phyloP scores from a whole-genome alignment of 2,797 vertebrate species.

The Sebastes minor region DNA sequence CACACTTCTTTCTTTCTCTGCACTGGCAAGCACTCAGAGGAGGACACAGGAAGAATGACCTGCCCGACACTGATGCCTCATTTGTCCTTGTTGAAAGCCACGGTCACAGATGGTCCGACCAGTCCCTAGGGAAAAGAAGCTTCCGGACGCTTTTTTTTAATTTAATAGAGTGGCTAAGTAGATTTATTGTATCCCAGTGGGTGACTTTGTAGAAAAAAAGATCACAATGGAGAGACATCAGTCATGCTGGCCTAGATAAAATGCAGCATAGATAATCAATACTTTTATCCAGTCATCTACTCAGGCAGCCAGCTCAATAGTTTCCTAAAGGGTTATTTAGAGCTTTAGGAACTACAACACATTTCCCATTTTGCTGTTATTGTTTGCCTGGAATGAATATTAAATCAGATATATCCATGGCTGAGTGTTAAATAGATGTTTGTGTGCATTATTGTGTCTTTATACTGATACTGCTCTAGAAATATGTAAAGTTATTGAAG shows the following conservation, averaged over 20 bases:
- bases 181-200: slow-evolving; percentile 48
- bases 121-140: slow-evolving; percentile 47
- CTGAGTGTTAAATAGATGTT: neutral
- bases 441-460: neutral
- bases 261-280: slow-evolving; percentile 40
- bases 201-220: slow-evolving; percentile 7
- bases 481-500: neutral
- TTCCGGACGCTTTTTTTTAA: slow-evolving; percentile 38
- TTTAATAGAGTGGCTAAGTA: slow-evolving; percentile 57
- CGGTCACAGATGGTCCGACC: slow-evolving; percentile 60
- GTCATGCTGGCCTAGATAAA: slow-evolving; percentile 31
- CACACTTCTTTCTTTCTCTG: neutral
- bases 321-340: slow-evolving; percentile 10
- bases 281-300: slow-evolving; percentile 25
- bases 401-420: neutral
- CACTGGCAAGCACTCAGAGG: slow-evolving; percentile 26
- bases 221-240: slow-evolving; percentile 21
- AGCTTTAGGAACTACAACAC: neutral
- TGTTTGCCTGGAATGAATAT: neutral
- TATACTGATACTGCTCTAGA: neutral
- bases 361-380: neutral
- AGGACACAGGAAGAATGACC: slow-evolving; percentile 30
- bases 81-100: slow-evolving; percentile 37
- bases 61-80: slow-evolving; percentile 9
- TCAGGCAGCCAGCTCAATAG: neutral